Base-by-base conservation (phyloP, 2,888 invertebrate genomes). In the Oeneis ivallda region DNA sequence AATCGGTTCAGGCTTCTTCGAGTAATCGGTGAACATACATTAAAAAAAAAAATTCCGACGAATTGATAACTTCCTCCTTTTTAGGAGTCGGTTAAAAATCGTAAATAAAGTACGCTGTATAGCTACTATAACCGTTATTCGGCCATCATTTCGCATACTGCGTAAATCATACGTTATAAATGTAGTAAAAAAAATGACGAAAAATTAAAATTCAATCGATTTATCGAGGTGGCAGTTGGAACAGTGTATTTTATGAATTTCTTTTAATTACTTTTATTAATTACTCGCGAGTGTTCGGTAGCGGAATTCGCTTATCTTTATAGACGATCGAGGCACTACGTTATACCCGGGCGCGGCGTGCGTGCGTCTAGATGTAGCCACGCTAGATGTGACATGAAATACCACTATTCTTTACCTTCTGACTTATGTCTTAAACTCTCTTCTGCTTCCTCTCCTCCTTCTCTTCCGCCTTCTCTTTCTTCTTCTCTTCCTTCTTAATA, bases 271-370 rank as follows among this genome's bases (percentile, higher is more conserved):
- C 65, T 81, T 82, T 87, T 86, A 87, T 87, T 89, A 88, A 89
- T 89, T 87, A 87, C 83, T 72, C 76, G 76, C 78, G 83, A 82
- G 84, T 84, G 85, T 83, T 82, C 83, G 78, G 87, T 86, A 83
- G 86, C 83, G 82, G 83, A 80, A 82, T 86, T 79, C 67, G 66
- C 57, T 80, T 86, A 90, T 90, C 90, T 90, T 88, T 87, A 89
- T 85, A 79, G 87, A 75, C 79, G 79, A 90, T 89, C 89, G 75
- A 64, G 79, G 80, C 72, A 75, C 74, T 85, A 84, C 78, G 79
- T 85, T 79, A 54, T 47, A 83, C 26, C 43, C 34, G 53, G 56
- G 39, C 39, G 58, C 45, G 47, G 15, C 53, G 49, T 37, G 45
- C 62, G 58, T 52, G 57, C 6, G 11, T 34, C 19, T 10, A 19